Base-by-base conservation (phyloP, 2,797 vertebrate genomes). In the Bradypodion pumilum region DNA sequence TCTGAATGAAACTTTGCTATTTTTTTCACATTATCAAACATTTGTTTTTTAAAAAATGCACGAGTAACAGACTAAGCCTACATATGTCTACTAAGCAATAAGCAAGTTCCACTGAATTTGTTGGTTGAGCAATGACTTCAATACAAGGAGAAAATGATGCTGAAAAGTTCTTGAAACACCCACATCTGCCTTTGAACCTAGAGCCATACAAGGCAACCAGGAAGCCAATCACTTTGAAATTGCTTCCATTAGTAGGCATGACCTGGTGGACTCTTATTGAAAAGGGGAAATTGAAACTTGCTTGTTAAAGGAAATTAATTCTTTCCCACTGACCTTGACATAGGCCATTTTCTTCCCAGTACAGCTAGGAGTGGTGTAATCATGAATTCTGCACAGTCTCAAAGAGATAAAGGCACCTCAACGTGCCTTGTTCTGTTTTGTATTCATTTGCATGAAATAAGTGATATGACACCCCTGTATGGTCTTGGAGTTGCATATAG, bases 271-370 rank as follows among this genome's bases (percentile, higher is more conserved):
- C 60, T 52, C 27, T 65, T n/a, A 15, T 44, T 74, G 60, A n/a
- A 40, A 49, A 72, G 44, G 9, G 21, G 60, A 49, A 82, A 74
- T 65, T 74, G 72, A 74, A 82, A 74, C 32, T 40, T 40, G 32
- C 44, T 66, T 82, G 72, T 82, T 52, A 46, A 82, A 74, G 72
- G 46, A 80, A 80, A 80, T 80, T 80, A 80, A 37, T 70, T 80
- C 46, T 35, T 66, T 59, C 27, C 66, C 66, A 56, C 21, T 74
- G 72, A 65, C 70, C 52, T 72, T 72, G 52, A 79, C 15, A n/a
- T 35, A 23, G 40, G 79, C 56, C 56, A 29, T 37, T 77, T 77
- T 77, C 32, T 25, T 59, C 23, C 52, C 49, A 4, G 52, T 4
- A 56, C 52, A 56, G 52, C 52, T 56, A 56, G 52, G 52, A 4